Evolutionary conservation across 2,113 vertebrate species (phyloP).

Genomic region (Tetraodon nigroviridis): DNA sequence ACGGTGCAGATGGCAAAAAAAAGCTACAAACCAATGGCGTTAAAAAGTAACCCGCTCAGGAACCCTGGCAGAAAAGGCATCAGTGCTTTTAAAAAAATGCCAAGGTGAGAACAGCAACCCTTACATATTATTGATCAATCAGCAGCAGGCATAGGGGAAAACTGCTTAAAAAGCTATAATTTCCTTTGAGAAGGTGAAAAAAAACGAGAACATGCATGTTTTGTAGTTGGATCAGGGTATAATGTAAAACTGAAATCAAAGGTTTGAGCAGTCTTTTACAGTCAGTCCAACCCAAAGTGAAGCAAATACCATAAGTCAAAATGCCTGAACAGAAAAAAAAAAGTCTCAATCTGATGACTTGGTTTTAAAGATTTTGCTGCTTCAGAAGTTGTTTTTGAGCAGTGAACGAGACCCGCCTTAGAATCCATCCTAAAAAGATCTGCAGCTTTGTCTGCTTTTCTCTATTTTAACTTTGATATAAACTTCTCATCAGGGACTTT

Average conservation of each 20-base stretch:
- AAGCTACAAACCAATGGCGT: background rate
- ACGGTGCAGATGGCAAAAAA: background rate
- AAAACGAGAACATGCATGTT: no score
- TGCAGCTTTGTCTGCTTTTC: constrained; percentile 15
- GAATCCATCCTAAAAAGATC: no score
- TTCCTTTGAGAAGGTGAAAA: no score
- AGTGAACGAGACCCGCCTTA: no score
- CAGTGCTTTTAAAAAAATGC: background rate
- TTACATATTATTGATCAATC: background rate
- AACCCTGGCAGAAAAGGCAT: background rate
- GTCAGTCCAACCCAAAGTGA: no score
- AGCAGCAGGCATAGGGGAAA: background rate
- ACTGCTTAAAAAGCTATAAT: no score
- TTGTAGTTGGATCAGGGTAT: no score
- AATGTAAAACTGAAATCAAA: no score
- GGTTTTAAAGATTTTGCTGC: no score
- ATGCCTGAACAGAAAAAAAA: background rate
- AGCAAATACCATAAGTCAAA: no score
- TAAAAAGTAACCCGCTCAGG: background rate
- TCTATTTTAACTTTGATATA: constrained; percentile 11
- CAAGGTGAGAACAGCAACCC: background rate
- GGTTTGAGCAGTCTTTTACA: no score
- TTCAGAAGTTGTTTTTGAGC: background rate
- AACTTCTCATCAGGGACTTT: constrained; percentile 17
- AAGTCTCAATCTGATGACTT: background rate